Evolutionary conservation across 2,113 vertebrate species (phyloP).

Genomic region (Gasterosteus nipponicus): DNA sequence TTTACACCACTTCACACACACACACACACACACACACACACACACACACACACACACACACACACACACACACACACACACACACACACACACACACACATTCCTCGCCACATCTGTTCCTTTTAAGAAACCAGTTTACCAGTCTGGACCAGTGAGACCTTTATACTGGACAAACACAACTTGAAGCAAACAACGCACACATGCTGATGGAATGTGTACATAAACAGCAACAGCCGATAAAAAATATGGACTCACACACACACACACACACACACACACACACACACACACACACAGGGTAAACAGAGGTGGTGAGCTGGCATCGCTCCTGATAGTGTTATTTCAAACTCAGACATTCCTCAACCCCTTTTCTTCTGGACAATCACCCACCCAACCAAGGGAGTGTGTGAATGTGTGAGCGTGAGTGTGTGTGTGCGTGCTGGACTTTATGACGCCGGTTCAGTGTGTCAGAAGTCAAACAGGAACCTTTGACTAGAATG

Average conservation of each 20-base stretch:
- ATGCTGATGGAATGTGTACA: constrained; percentile 39
- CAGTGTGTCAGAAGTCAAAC: constrained; percentile 1
- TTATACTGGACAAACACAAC: constrained; percentile 61
- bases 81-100: constrained; percentile 19
- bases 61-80: constrained; percentile 8
- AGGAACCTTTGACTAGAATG: neutral
- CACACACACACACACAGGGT: constrained; percentile 20
- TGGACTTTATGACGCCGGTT: too few species aligned
- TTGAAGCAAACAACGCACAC: constrained; percentile 35
- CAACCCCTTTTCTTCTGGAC: constrained; percentile 32
- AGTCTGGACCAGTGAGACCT: constrained; percentile 40
- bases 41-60: neutral
- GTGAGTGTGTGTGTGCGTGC: constrained; percentile 13
- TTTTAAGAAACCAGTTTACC: constrained; percentile 29
- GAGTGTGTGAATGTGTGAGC: constrained; percentile 30
- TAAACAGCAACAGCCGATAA: constrained; percentile 53
- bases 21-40: constrained; percentile 1
- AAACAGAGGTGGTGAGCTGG: constrained; percentile 42
- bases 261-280: constrained; percentile 13
- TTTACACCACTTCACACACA: neutral
- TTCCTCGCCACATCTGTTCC: constrained; percentile 54
- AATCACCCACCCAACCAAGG: constrained; percentile 17
- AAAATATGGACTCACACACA: constrained; percentile 1
- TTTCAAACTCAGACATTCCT: constrained; percentile 67
- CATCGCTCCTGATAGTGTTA: constrained; percentile 40